Evolutionary conservation across 2,888 invertebrate genomes (phyloP), one percentile per base, ranked within the genome.

Genomic region (Mamestra brassicae): DNA sequence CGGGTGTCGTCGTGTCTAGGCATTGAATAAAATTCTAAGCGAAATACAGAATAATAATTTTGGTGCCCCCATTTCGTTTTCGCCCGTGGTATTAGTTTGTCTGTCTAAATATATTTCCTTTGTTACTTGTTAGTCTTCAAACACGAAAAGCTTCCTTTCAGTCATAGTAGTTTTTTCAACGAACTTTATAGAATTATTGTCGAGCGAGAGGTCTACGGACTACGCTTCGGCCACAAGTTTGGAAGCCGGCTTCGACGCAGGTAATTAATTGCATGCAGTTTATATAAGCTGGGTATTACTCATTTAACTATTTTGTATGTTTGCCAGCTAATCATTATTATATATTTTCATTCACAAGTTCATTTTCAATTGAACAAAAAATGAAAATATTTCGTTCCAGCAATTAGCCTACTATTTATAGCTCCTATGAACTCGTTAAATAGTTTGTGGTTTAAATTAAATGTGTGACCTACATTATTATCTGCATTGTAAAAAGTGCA

Each of bases 31-130:
- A 65, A 58, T 72, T 62, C 38, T 34, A 62, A 74, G 67, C 50
- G 55, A 74, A 80, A n/a, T 74, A 71, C 6, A 74, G 45, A 74
- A 73, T 71, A 81, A 71, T 81, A 73, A 60, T 78, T 84, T 63
- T 55, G 45, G 67, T 84, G 84, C 36, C 62, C 78, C 58, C 63
- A 74, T 75, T 86, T 81, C 34, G 36, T 86, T 78, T 76, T 70
- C 60, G 52, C 60, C 38, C 52, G 71, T 81, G 62, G 61, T 74
- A 78, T 74, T 60, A 15, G 47, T 71, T 69, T n/a, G 13, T 52
- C 26, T 45, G 47, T 66, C 50, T 77, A 52, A 68, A 69, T 75
- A 73, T 71, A 85, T 68, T 58, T 75, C 54, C 50, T 55, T 71
- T 70, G 58, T 64, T 58, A 60, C 50, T 54, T 55, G 6, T 1